Percentiles rank a stretch among this genome's conserved stretches.
phyloP scores from a whole-genome alignment of 2,888 invertebrate species.

The Pterobdella sp. region DNA sequence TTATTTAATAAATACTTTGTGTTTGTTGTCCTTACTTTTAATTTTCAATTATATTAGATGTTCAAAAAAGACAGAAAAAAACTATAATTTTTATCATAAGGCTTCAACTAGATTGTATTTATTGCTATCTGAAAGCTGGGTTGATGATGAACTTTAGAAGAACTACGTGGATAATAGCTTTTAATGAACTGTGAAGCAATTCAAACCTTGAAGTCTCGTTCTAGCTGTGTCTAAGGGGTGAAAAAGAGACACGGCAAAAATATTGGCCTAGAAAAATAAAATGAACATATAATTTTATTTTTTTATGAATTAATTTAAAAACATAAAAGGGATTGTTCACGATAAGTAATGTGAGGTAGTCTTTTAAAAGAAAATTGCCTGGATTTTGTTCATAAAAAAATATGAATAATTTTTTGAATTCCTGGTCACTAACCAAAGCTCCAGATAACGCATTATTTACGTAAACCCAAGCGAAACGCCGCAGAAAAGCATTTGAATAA shows the following conservation, averaged over 20 bases:
- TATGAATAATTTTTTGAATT: not conserved
- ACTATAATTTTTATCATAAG: too few relatives aligned
- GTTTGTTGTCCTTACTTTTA: too few relatives aligned
- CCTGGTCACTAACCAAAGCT: not conserved
- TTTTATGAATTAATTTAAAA: not conserved
- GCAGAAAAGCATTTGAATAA: not conserved
- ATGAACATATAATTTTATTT: not conserved
- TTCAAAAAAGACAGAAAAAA: too few relatives aligned
- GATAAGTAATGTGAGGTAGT: too few relatives aligned
- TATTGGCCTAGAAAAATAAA: not conserved
- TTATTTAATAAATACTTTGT: too few relatives aligned
- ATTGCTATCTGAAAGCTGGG: too few relatives aligned
- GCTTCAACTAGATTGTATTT: too few relatives aligned
- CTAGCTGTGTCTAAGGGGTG: conserved; percentile 3
- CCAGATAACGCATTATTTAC: conserved; percentile 5
- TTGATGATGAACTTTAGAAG: too few relatives aligned
- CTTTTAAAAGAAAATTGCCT: not conserved
- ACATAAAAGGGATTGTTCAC: too few relatives aligned
- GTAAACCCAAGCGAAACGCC: not conserved
- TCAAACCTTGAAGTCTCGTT: not conserved
- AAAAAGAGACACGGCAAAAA: not conserved
- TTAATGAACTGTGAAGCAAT: not conserved
- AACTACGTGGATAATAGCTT: not conserved
- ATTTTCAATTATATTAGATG: too few relatives aligned
- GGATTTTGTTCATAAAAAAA: not conserved